Conservation (phyloP, 2,113 vertebrate species). For the Triplophysa siluroides region DNA sequence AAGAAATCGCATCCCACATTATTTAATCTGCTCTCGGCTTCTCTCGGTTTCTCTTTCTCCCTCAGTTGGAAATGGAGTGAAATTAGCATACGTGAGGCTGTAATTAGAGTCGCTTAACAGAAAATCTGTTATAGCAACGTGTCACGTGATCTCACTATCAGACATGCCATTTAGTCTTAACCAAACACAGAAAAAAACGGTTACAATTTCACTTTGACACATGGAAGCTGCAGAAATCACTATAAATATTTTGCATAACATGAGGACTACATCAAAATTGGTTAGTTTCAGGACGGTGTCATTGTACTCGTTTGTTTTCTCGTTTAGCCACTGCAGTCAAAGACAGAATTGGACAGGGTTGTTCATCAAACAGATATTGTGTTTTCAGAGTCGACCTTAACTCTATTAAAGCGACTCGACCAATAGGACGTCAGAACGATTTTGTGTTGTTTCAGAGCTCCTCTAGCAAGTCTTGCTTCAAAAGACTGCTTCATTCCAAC, state of each 20-base stretch:
- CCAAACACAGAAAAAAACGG: background rate
- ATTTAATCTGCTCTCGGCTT: conserved; percentile 73
- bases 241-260: background rate
- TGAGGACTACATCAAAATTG: background rate
- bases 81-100: conserved; percentile 29
- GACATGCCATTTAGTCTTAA: conserved; percentile 15
- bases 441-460: conserved; percentile 3
- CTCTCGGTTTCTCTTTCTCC: conserved; percentile 33
- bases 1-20: conserved; percentile 77
- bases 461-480: background rate
- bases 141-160: conserved; percentile 32
- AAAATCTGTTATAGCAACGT: conserved; percentile 2
- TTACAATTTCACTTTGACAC: background rate
- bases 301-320: too few relatives aligned
- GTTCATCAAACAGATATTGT: conserved; percentile 15
- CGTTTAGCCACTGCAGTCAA: background rate
- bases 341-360: conserved; percentile 1
- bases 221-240: background rate
- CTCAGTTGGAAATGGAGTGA: conserved; percentile 10
- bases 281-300: background rate
- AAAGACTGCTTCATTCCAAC: conserved; percentile 4
- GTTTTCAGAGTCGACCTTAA: background rate
- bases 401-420: background rate
- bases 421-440: conserved; percentile 1
- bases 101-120: conserved; percentile 33